Percentiles rank a stretch among this genome's conserved stretches.
phyloP scores from a whole-genome alignment of 2,113 vertebrate genomes.

The Sylvilagus bachmani region DNA sequence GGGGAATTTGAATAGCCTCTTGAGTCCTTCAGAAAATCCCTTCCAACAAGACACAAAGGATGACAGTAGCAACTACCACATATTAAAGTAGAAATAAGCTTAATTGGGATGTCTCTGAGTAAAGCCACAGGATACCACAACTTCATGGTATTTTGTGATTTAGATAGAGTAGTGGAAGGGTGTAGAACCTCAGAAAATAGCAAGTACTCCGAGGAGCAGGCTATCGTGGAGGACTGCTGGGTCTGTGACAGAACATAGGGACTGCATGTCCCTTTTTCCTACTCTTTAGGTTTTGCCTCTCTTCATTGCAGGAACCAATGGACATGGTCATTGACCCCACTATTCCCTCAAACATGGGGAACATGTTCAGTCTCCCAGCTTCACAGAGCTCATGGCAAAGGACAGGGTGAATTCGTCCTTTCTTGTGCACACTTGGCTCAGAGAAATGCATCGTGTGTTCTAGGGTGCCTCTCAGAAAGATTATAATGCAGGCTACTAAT shows the following conservation, averaged over 20 bases:
- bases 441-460: rapidly evolving
- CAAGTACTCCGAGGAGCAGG: neutral
- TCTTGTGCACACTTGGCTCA: neutral
- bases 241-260: neutral
- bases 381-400: neutral
- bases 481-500: neutral
- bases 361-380: neutral
- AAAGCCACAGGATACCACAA: neutral
- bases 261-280: neutral
- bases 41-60: neutral
- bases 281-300: neutral
- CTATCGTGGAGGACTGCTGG: neutral
- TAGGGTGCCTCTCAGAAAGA: neutral
- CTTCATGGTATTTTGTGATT: neutral
- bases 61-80: neutral
- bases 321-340: neutral
- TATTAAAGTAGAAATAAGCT: neutral
- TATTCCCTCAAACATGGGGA: neutral
- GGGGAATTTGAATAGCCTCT: neutral
- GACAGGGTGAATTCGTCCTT: neutral
- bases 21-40: neutral
- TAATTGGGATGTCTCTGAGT: neutral
- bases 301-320: neutral
- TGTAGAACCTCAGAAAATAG: neutral
- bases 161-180: neutral